Conservation (phyloP, 2,113 vertebrate genomes). For the Dasyprocta punctata region DNA sequence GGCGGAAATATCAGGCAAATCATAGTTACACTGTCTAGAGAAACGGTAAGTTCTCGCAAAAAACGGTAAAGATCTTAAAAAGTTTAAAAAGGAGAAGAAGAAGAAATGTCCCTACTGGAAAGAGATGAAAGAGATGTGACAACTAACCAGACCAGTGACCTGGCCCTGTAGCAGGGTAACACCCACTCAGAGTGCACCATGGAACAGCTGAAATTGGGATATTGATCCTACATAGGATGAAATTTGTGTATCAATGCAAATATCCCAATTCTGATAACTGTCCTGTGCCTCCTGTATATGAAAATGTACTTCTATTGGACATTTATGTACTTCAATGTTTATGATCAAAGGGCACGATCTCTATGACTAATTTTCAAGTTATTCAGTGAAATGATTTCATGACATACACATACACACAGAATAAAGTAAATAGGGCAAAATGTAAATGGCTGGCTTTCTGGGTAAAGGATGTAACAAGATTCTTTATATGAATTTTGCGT, state of each 20-base stretch:
- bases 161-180: fast-evolving
- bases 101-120: background rate
- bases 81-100: background rate
- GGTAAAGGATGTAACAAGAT: background rate
- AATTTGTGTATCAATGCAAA: fast-evolving
- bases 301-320: background rate
- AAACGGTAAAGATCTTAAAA: background rate
- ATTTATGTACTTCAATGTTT: background rate
- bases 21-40: background rate
- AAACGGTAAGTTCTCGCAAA: background rate
- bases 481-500: background rate
- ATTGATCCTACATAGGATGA: fast-evolving
- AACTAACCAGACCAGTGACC: fast-evolving
- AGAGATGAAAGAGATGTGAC: background rate
- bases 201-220: background rate
- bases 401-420: background rate
- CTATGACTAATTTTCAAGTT: no score
- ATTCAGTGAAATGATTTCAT: background rate
- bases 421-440: background rate
- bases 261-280: fast-evolving
- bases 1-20: background rate
- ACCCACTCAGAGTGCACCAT: fast-evolving
- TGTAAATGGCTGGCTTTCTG: background rate
- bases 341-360: no score
- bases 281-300: background rate